Evolutionary conservation across 2,113 vertebrate species (phyloP).

Genomic region (Sporophila hypoxantha): DNA sequence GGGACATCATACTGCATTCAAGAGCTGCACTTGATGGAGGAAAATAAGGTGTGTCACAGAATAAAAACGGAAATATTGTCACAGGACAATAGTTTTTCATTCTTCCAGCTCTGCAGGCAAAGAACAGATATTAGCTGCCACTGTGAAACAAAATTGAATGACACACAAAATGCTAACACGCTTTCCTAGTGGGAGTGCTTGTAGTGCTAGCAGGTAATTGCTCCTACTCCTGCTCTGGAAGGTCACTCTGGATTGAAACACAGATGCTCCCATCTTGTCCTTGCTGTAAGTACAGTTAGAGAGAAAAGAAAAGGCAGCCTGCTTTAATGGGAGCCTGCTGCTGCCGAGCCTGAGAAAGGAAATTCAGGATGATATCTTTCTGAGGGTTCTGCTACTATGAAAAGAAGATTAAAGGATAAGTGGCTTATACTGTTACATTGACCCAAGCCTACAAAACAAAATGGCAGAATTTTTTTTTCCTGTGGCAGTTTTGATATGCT

Average conservation of each 20-base stretch:
- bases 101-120: not conserved
- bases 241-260: not conserved
- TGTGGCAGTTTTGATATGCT: not conserved
- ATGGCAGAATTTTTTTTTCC: not conserved
- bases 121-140: not conserved
- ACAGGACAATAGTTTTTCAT: not conserved
- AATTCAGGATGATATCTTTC: not conserved
- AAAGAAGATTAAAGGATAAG: slow-evolving; percentile 59
- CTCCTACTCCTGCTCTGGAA: not conserved
- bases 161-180: not conserved
- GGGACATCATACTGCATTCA: rapidly evolving
- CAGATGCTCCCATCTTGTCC: not conserved
- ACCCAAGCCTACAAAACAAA: slow-evolving; percentile 24
- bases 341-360: not conserved
- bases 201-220: not conserved
- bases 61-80: not conserved
- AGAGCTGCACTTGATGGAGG: not conserved
- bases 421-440: slow-evolving; percentile 16
- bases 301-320: not conserved
- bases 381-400: slow-evolving; percentile 3
- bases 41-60: not conserved
- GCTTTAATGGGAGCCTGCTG: slow-evolving; percentile 23
- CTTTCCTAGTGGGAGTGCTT: not conserved
- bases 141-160: not conserved
- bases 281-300: not conserved